These are phyloP conservation scores for Valencia hispanica DNA, from an alignment of 2,797 vertebrate genomes.

Conservation along the genomic window DNA sequence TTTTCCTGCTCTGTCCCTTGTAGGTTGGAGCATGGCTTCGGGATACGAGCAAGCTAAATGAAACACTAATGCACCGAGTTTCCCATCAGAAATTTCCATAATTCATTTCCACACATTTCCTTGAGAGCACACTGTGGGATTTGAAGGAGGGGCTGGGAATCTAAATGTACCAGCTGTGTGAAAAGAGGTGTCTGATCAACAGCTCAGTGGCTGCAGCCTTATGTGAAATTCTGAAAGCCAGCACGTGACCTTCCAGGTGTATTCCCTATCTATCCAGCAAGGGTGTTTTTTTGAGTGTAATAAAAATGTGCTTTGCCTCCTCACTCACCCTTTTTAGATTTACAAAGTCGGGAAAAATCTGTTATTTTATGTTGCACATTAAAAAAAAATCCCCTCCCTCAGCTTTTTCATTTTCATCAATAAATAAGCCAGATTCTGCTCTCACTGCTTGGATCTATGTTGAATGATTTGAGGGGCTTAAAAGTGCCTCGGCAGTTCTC, in stretches of 20 bases:
- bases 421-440: slow-evolving; percentile 76
- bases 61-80: slow-evolving; percentile 84
- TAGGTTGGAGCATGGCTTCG: slow-evolving; percentile 78
- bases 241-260: slow-evolving; percentile 73
- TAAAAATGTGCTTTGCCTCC: slow-evolving; percentile 44
- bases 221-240: slow-evolving; percentile 58
- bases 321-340: slow-evolving; percentile 50
- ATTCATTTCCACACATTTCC: slow-evolving; percentile 87
- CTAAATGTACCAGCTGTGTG: slow-evolving; percentile 75
- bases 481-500: slow-evolving; percentile 71
- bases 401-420: slow-evolving; percentile 80
- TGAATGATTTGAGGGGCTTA: slow-evolving; percentile 76
- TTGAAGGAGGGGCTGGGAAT: slow-evolving; percentile 78
- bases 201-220: slow-evolving; percentile 65
- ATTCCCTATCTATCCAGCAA: slow-evolving; percentile 57
- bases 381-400: slow-evolving; percentile 77
- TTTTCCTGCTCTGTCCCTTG: slow-evolving; percentile 80
- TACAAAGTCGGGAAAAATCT: slow-evolving; percentile 67
- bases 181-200: slow-evolving; percentile 77
- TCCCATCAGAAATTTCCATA: slow-evolving; percentile 89
- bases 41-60: slow-evolving; percentile 82
- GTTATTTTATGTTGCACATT: slow-evolving; percentile 73
- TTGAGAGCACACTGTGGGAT: slow-evolving; percentile 82
- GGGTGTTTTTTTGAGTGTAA: slow-evolving; percentile 22
- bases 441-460: slow-evolving; percentile 68